Conservation (phyloP, 2,113 vertebrate genomes). For the Nyctibius bracteatus region DNA sequence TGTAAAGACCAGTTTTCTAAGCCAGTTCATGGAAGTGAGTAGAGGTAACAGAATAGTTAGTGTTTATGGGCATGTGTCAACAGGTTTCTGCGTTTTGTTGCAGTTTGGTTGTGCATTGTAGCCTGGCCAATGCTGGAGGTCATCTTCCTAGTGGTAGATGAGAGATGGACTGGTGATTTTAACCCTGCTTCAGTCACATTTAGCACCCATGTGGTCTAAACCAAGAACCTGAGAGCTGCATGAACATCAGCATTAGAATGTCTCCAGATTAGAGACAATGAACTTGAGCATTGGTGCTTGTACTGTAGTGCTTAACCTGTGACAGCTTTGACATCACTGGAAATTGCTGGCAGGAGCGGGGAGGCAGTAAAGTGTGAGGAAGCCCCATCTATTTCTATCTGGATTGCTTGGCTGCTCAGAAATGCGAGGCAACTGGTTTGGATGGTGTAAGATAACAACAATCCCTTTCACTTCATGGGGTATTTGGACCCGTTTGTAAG, state of each 20-base stretch:
- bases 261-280: background rate
- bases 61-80: background rate
- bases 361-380: background rate
- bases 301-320: background rate
- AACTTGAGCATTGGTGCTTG: background rate
- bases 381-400: background rate
- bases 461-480: background rate
- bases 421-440: background rate
- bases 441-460: background rate
- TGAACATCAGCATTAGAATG: background rate
- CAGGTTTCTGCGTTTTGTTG: background rate
- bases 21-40: background rate
- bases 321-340: background rate
- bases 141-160: background rate
- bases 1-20: background rate
- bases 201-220: background rate
- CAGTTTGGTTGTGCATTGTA: background rate
- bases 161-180: background rate
- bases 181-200: background rate
- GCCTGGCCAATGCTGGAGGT: background rate
- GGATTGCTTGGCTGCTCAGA: background rate
- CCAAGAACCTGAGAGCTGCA: background rate
- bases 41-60: background rate
- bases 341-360: background rate
- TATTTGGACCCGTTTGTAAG: background rate